phyloP scores from a whole-genome alignment of 2,888 invertebrate species.

The Nematopogon swammerdamellus region DNA sequence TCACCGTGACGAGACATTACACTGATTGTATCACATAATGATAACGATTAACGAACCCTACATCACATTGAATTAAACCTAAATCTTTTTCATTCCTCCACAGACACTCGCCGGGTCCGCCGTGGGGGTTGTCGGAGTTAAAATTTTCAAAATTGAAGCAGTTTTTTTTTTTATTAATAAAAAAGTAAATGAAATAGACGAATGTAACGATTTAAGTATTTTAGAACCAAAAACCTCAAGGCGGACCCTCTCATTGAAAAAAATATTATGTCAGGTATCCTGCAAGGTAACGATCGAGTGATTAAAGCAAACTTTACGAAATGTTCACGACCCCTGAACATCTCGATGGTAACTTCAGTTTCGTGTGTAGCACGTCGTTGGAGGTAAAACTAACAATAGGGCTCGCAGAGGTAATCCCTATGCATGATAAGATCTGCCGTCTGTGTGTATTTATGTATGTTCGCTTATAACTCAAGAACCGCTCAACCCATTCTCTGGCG shows the following conservation, averaged over 20 bases:
- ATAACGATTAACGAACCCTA: background rate
- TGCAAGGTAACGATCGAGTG: slow-evolving; percentile 45
- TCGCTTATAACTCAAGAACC: too few species aligned
- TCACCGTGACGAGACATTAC: slow-evolving; percentile 17
- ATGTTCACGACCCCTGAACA: slow-evolving; percentile 30
- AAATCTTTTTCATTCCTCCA: background rate
- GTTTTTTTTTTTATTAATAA: too few species aligned
- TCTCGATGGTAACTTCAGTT: slow-evolving; percentile 51
- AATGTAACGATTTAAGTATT: too few species aligned
- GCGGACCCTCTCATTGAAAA: slow-evolving; percentile 13
- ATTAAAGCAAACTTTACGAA: slow-evolving; percentile 30
- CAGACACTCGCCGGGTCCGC: background rate
- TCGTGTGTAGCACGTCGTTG: slow-evolving; percentile 9
- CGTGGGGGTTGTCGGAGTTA: too few species aligned
- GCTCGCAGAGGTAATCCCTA: too few species aligned
- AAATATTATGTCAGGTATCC: slow-evolving; percentile 45
- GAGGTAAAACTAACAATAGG: too few species aligned
- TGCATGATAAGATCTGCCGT: too few species aligned
- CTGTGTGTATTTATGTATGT: too few species aligned
- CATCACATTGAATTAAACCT: background rate
- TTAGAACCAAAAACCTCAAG: too few species aligned
- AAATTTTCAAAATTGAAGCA: too few species aligned
- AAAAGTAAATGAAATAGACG: too few species aligned
- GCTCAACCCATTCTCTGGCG: too few species aligned
- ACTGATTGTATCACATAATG: background rate